Base-by-base conservation (phyloP, 64 coral and sea anemone genomes). In the Stichodactyla mertensii region DNA sequence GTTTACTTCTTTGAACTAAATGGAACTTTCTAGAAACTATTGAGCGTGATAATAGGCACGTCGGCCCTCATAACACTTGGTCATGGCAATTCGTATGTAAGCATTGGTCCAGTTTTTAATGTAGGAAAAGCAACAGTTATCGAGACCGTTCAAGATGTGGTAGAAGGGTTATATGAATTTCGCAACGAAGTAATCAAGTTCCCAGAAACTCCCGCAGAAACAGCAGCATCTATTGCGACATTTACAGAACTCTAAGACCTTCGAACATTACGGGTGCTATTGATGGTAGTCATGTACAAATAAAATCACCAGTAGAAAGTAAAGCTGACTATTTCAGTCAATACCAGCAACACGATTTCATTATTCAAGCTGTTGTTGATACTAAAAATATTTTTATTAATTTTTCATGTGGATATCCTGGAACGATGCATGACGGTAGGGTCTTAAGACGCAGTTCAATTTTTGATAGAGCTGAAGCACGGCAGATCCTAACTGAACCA, bases 341-440 rank as follows among this genome's bases (percentile, higher is more conserved):
- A 31, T 31, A 31, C 28, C 28, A 31, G 28, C 28, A 31, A 31
- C 1, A 31, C 28, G 28, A 31, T 31, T 31, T 31, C 28, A 31
- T 31, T 31, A 31, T 31, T 31, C 28, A 31, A 31, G 28, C 28
- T 31, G 28, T 83, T 55, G 87, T 89, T n/a, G 57, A 89, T 45
- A 78, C 78, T 52, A 62, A 31, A 66, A 89, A 82, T 59, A 57
- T 89, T 56, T 89, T 89, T 60, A 82, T 89, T 55, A 78, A 89
- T 82, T 88, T 88, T 81, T 82, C 77, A 18, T 80, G 77, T 52
- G 87, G 87, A 62, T 82, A 81, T 82, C 87, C 87, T 62, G 87
- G 87, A 82, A 16, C 54, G 18, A 60, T 88, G 57, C 79, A 89
- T 61, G 87, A 89, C 62, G 19, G 77, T 28, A 45, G 87, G 24